Conservation (phyloP, 1,140 invertebrate species). For the Aphelinus atriplicis region DNA sequence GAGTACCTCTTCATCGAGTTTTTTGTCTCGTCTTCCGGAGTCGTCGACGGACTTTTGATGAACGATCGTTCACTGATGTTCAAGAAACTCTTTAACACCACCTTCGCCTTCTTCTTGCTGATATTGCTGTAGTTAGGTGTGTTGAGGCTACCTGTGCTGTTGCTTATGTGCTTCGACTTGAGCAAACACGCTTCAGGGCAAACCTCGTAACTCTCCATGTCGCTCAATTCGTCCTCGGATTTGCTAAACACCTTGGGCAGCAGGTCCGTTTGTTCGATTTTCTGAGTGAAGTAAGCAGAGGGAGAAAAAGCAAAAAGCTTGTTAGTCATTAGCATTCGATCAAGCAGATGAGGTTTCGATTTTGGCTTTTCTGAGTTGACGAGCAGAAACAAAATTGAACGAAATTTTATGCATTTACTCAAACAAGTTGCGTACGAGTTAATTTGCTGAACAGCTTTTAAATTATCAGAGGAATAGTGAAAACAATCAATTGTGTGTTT, state of each 20-base stretch:
- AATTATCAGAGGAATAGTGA: too few species aligned
- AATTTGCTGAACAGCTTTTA: too few species aligned
- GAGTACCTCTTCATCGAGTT: constrained; percentile 39
- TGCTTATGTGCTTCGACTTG: constrained; percentile 57
- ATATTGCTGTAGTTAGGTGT: constrained; percentile 48
- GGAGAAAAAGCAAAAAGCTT: constrained; percentile 32
- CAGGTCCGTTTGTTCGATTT: constrained; percentile 50
- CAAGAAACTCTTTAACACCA: constrained; percentile 48
- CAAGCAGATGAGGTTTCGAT: too few species aligned
- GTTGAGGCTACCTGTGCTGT: constrained; percentile 57
- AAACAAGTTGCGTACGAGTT: too few species aligned
- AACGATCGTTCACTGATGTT: constrained; percentile 43
- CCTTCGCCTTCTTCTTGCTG: constrained; percentile 42
- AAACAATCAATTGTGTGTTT: too few species aligned
- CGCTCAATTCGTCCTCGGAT: constrained; percentile 61
- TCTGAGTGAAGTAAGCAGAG: constrained; percentile 48
- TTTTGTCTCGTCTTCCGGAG: constrained; percentile 30
- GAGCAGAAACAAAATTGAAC: too few species aligned
- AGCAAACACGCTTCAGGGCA: constrained; percentile 51
- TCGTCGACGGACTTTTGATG: constrained; percentile 1
- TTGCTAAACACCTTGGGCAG: constrained; percentile 58
- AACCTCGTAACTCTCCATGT: constrained; percentile 51
- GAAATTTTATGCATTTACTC: too few species aligned
- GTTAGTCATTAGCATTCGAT: constrained; percentile 32
- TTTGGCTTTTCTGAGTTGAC: too few species aligned